Evolutionary conservation across 1,140 invertebrate species (phyloP).

Genomic region (Drosophila teissieri): DNA sequence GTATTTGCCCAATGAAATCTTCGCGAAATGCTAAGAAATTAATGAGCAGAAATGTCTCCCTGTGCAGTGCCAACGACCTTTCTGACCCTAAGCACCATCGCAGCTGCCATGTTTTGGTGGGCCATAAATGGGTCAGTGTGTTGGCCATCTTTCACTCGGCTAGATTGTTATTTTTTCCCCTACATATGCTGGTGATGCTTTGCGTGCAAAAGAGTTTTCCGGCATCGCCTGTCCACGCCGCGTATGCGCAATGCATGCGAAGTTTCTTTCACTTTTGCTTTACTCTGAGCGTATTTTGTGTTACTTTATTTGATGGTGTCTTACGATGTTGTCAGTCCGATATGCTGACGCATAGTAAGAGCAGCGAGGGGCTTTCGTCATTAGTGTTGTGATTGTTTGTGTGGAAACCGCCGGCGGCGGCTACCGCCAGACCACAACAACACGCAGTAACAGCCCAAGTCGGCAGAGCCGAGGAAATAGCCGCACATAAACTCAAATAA

Average conservation of each 20-base stretch:
- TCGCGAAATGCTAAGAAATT: too few species aligned
- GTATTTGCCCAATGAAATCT: too few species aligned
- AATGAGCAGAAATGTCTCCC: neutral
- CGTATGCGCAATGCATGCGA: conserved; percentile 71
- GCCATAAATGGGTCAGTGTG: conserved; percentile 64
- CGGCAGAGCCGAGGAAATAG: conserved; percentile 45
- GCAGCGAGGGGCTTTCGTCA: conserved; percentile 56
- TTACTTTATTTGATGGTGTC: conserved; percentile 22
- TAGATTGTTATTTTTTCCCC: conserved; percentile 8
- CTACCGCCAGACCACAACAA: conserved; percentile 51
- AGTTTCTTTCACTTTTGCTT: conserved; percentile 52
- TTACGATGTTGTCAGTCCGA: conserved; percentile 27
- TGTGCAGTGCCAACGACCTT: conserved; percentile 21
- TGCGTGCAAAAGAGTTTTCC: conserved; percentile 64
- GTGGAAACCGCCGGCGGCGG: conserved; percentile 59
- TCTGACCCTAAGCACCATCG: conserved; percentile 16
- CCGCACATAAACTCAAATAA: conserved; percentile 55
- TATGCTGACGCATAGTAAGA: conserved; percentile 42
- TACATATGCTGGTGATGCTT: conserved; percentile 1
- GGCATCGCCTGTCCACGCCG: conserved; percentile 46
- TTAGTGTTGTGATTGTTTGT: conserved; percentile 61
- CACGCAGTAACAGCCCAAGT: conserved; percentile 33
- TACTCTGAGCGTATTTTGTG: conserved; percentile 5
- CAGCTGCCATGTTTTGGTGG: conserved; percentile 8
- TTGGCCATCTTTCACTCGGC: conserved; percentile 60